Evolutionary conservation across 2,113 vertebrate species (phyloP).

Genomic region (Atractosteus spatula): DNA sequence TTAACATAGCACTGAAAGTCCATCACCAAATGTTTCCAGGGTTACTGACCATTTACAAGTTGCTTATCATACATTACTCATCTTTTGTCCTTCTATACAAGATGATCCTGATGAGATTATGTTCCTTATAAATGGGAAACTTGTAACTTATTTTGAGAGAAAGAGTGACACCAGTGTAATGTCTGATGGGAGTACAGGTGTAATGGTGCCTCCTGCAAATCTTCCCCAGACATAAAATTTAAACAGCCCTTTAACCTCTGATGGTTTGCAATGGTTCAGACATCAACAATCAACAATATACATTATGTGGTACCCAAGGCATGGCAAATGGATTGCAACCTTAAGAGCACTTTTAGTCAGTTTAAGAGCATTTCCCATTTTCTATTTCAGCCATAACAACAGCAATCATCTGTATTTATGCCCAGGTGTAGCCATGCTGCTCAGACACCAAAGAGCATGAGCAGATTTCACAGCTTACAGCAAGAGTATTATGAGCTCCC

Average conservation of each 20-base stretch:
- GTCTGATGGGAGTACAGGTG: not conserved
- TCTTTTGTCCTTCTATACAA: no score
- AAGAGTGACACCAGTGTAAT: not conserved
- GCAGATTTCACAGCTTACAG: constrained; percentile 24
- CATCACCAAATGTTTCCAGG: no score
- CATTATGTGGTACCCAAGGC: constrained; percentile 16
- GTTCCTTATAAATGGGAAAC: no score
- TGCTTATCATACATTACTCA: no score
- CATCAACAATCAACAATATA: constrained; percentile 15
- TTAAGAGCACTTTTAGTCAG: constrained; percentile 25
- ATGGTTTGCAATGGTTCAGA: not conserved
- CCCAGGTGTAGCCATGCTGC: constrained; percentile 14
- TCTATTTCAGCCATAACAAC: constrained; percentile 33
- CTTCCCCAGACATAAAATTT: not conserved
- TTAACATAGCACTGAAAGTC: no score
- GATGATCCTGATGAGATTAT: no score
- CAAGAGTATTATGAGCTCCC: constrained; percentile 27
- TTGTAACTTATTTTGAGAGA: no score
- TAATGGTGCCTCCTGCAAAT: not conserved
- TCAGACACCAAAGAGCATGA: constrained; percentile 22
- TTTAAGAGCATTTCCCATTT: constrained; percentile 31
- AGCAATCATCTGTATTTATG: constrained; percentile 38
- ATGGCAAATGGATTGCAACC: constrained; percentile 28
- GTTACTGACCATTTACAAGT: no score
- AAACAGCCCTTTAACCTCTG: constrained; percentile 10